Conservation (phyloP, 2,888 invertebrate species). For the Lithophane ornitopus region DNA sequence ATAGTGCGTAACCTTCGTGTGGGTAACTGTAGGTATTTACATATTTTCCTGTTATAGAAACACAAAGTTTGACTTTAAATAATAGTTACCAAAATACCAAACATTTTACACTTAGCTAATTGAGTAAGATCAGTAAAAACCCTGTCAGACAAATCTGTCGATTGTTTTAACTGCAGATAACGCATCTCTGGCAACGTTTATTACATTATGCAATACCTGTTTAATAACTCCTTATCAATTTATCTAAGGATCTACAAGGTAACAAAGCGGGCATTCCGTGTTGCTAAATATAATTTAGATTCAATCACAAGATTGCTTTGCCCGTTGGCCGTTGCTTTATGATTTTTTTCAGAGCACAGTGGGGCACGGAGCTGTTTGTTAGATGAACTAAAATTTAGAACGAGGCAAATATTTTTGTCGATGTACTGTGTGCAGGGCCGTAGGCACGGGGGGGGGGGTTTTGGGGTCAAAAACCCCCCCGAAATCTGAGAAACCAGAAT, state of each 20-base stretch:
- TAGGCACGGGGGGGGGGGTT: too few species aligned
- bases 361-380: neutral
- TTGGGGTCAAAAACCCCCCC: too few species aligned
- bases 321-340: neutral
- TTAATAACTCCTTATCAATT: slow-evolving; percentile 59
- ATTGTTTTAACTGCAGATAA: slow-evolving; percentile 21
- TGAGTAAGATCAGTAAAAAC: slow-evolving; percentile 10
- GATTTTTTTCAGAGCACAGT: neutral
- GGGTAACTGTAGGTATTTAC: slow-evolving; percentile 4
- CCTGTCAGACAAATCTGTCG: neutral
- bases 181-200: slow-evolving; percentile 24
- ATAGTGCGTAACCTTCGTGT: neutral
- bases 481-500: too few species aligned
- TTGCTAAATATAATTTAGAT: slow-evolving; percentile 23
- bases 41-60: slow-evolving; percentile 26
- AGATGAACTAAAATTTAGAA: neutral
- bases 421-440: too few species aligned
- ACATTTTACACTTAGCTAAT: neutral
- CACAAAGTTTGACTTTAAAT: neutral
- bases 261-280: slow-evolving; percentile 16
- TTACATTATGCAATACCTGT: slow-evolving; percentile 48
- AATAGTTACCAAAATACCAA: slow-evolving; percentile 6
- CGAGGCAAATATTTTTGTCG: too few species aligned
- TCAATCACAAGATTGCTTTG: slow-evolving; percentile 17
- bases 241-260: slow-evolving; percentile 43